Conservation (phyloP, 2,888 invertebrate genomes). For the Schrankia costaestrigalis region DNA sequence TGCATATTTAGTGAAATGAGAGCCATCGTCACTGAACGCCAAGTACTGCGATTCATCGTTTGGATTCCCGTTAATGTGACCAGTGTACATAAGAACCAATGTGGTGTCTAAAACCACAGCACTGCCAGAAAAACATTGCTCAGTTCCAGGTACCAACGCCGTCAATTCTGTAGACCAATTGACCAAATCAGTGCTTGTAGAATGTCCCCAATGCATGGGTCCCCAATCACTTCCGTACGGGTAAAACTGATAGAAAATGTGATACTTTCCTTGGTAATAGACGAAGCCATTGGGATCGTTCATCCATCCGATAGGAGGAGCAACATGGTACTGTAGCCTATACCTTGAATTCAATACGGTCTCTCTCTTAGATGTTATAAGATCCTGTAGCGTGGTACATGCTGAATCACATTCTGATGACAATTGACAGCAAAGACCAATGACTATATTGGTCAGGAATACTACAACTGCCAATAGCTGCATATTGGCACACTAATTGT, state of each 20-base stretch:
- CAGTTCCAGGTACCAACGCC: constrained; percentile 68
- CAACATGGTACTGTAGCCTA: constrained; percentile 61
- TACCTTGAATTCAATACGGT: constrained; percentile 57
- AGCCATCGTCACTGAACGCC: constrained; percentile 63
- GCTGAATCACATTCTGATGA: constrained; percentile 1
- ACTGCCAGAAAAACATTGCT: constrained; percentile 73
- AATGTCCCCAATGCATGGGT: constrained; percentile 80
- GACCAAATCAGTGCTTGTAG: constrained; percentile 64
- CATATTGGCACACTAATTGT: too few species aligned
- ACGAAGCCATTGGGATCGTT: constrained; percentile 81
- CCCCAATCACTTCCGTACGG: constrained; percentile 70
- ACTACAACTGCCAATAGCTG: too few species aligned
- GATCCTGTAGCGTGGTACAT: neutral
- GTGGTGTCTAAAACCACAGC: constrained; percentile 60
- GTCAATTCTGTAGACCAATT: constrained; percentile 73
- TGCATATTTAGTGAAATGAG: constrained; percentile 60
- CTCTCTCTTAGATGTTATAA: too few species aligned
- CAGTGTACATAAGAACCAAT: constrained; percentile 66
- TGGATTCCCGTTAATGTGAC: constrained; percentile 46
- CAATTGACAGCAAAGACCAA: neutral
- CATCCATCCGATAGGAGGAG: constrained; percentile 76
- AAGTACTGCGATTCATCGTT: constrained; percentile 64
- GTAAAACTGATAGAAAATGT: constrained; percentile 78
- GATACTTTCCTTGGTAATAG: constrained; percentile 71
- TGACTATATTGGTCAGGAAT: neutral